Evolutionary conservation across 2,888 invertebrate species (phyloP).

Genomic region (Bedellia somnulentella): DNA sequence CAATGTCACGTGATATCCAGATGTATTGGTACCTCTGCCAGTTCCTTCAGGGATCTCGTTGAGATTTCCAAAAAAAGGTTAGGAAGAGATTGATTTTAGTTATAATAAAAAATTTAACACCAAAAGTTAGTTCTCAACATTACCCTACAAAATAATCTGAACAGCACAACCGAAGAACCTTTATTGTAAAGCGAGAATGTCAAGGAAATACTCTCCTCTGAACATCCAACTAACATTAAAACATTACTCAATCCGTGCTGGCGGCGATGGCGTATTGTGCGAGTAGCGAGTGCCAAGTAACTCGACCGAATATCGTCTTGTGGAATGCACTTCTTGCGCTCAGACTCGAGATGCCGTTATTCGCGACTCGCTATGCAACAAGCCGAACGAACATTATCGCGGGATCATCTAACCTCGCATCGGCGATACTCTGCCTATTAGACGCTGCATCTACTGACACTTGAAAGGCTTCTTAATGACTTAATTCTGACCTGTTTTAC

Average conservation of each 20-base stretch:
- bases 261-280: constrained; percentile 4
- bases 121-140: too few relatives aligned
- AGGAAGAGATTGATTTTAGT: too few relatives aligned
- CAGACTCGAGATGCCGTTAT: constrained; percentile 2
- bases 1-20: too few relatives aligned
- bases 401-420: constrained; percentile 1
- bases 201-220: constrained; percentile 25
- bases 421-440: not conserved
- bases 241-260: too few relatives aligned
- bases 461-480: constrained; percentile 4
- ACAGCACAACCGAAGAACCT: too few relatives aligned
- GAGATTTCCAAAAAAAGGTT: too few relatives aligned
- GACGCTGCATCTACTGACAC: constrained; percentile 1
- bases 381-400: constrained; percentile 1
- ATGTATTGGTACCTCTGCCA: too few relatives aligned
- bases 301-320: not conserved
- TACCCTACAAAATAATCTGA: too few relatives aligned
- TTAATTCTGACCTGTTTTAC: constrained; percentile 5
- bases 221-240: too few relatives aligned
- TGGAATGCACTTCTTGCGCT: constrained; percentile 5
- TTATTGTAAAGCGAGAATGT: constrained; percentile 23
- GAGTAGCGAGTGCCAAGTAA: constrained; percentile 1
- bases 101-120: too few relatives aligned
- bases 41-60: too few relatives aligned
- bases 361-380: not conserved